Evolutionary conservation across 2,888 invertebrate genomes (phyloP), one percentile per base, ranked within the genome.

Genomic region (Pseudoips prasinana): DNA sequence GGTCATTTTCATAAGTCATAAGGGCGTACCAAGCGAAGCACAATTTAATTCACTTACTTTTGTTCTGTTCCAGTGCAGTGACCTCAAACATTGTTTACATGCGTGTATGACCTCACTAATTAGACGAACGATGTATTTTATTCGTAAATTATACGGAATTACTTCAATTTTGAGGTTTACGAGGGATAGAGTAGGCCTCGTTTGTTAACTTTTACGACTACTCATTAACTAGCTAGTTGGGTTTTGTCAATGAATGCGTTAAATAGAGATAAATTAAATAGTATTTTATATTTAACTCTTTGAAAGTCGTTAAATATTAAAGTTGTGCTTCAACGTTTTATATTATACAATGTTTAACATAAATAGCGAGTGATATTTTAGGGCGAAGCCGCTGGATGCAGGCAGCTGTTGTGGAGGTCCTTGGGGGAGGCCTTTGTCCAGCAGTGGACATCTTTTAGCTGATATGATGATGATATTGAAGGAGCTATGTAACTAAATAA

Each of bases 41-140:
- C 25, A 27, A 29, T 46, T 40, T 41, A 48, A 46, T 52, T 49
- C 23, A 37, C 50, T 46, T 47, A 45, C 46, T 54, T 48, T 38
- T 33, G 34, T 37, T 28, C 31, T 37, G 5, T 5, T 10, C 22
- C 19, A 8, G 54, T 40, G 40, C 51, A 51, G 17, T 54, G 51
- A 44, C 40, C 51, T 22, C 11, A n/a, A 8, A 7, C 22, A 22
- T 24, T 10, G 10, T 34, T 11, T 20, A 11, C 8, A 35, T 25
- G 27, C 24, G 23, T 45, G 31, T 26, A 55, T 34, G 33, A 29
- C 25, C 22, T 31, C 26, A 39, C 26, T 30, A 31, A 33, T 42
- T 31, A 26, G 25, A 24, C 8, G 9, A 10, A 28, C 25, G 19
- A 41, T 27, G 10, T 26, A 26, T 33, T 44, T 33, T 27, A 27